These are phyloP conservation scores for Mus spicilegus DNA, from an alignment of 2,113 vertebrate species.

Conservation along the genomic window DNA sequence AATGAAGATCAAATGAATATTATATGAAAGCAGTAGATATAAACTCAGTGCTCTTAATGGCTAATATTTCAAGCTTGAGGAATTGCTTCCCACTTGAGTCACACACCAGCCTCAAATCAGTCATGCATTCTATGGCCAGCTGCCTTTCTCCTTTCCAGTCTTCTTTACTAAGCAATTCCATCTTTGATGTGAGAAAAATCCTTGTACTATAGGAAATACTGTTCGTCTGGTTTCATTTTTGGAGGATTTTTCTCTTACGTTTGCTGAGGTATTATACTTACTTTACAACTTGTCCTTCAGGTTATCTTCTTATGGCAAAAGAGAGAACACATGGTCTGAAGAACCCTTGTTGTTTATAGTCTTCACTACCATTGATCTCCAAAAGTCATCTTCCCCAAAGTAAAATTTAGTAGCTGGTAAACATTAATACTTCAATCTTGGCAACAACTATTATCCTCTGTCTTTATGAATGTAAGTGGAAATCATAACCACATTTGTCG, in stretches of 20 bases:
- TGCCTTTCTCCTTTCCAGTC: conserved; percentile 1
- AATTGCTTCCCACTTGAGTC: background rate
- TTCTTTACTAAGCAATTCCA: background rate
- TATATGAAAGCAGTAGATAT: conserved; percentile 10
- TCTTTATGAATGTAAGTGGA: background rate
- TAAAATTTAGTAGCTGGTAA: background rate
- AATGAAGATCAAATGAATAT: conserved; percentile 16
- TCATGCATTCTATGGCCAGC: background rate
- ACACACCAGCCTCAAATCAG: background rate
- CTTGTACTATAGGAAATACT: background rate
- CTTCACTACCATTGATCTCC: background rate
- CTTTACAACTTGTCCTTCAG: conserved; percentile 33
- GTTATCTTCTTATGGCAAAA: background rate
- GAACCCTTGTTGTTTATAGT: background rate
- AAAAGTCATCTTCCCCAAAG: conserved; percentile 17
- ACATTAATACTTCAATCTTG: background rate
- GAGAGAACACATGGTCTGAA: background rate
- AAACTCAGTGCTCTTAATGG: background rate
- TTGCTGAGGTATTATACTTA: conserved; percentile 23
- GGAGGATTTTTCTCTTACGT: background rate
- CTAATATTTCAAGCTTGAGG: background rate
- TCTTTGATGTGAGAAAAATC: background rate
- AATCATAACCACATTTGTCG: background rate
- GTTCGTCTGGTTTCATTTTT: background rate
- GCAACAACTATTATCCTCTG: background rate